These are phyloP conservation scores for Troides aeacus DNA, from an alignment of 2,888 invertebrate species.

Conservation along the genomic window DNA sequence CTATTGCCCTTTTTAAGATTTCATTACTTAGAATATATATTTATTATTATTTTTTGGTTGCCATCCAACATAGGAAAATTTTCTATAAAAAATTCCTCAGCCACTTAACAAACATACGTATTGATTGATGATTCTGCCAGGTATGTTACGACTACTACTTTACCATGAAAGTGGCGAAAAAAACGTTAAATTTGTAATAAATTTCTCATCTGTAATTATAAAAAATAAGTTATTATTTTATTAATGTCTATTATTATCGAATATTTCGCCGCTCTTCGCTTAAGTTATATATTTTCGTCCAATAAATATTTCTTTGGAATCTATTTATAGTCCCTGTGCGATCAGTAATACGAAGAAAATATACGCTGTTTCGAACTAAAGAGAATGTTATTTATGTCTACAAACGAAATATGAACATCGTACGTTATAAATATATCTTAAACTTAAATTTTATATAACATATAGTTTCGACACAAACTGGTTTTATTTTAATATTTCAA, in stretches of 20 bases:
- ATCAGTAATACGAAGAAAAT: conserved; percentile 11
- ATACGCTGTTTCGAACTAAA: conserved; percentile 5
- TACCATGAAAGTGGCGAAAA: no score
- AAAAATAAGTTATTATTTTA: not conserved
- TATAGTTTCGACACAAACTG: not conserved
- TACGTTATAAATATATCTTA: not conserved
- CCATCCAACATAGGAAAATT: no score
- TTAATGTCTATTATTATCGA: not conserved
- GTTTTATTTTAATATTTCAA: not conserved
- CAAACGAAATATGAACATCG: not conserved
- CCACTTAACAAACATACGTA: no score
- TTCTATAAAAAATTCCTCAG: no score
- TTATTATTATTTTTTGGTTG: no score
- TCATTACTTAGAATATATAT: no score
- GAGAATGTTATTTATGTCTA: not conserved
- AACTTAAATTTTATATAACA: not conserved
- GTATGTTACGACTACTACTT: no score
- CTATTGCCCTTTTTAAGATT: no score
- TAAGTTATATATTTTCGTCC: conserved; percentile 1
- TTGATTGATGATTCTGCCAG: no score
- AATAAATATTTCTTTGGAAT: conserved; percentile 11
- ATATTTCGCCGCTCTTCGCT: not conserved
- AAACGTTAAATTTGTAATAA: no score
- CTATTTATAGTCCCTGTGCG: conserved; percentile 17
- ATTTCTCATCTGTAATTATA: no score